phyloP scores from a whole-genome alignment of 2,113 vertebrate species.

The Chaetorhynchus papuensis region DNA sequence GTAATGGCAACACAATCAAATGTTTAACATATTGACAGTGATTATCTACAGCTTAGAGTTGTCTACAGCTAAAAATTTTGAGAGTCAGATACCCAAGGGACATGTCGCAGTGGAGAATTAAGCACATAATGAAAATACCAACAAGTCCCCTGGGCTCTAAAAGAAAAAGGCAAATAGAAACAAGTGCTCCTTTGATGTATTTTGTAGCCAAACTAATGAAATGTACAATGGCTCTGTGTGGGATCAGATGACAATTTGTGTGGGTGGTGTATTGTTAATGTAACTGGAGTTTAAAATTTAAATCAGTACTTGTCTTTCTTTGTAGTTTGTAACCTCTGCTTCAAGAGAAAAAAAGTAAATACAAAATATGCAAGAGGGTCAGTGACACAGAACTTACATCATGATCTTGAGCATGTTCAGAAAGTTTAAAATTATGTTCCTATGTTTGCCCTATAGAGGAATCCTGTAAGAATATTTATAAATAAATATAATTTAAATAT shows the following conservation, averaged over 20 bases:
- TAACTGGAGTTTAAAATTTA: background rate
- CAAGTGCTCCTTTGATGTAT: background rate
- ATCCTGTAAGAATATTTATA: background rate
- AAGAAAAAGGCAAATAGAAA: background rate
- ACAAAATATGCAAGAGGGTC: background rate
- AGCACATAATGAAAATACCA: background rate
- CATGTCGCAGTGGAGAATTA: background rate
- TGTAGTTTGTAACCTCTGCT: background rate
- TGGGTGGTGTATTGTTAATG: background rate
- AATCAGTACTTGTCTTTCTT: background rate
- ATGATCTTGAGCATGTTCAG: background rate
- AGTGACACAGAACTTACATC: background rate
- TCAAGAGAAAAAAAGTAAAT: background rate
- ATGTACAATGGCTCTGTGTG: background rate
- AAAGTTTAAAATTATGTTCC: background rate
- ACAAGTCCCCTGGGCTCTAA: background rate
- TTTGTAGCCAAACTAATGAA: background rate
- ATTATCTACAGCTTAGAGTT: background rate
- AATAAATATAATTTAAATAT: background rate
- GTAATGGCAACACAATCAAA: conserved; percentile 4
- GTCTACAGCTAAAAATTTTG: background rate
- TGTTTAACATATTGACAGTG: background rate
- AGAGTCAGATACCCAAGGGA: background rate
- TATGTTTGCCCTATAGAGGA: background rate
- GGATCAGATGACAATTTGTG: background rate